A percentile compares a stretch with the other conserved stretches of the same genome.
Conservation (phyloP, 2,888 invertebrate species). For the Aethes cnicana region DNA sequence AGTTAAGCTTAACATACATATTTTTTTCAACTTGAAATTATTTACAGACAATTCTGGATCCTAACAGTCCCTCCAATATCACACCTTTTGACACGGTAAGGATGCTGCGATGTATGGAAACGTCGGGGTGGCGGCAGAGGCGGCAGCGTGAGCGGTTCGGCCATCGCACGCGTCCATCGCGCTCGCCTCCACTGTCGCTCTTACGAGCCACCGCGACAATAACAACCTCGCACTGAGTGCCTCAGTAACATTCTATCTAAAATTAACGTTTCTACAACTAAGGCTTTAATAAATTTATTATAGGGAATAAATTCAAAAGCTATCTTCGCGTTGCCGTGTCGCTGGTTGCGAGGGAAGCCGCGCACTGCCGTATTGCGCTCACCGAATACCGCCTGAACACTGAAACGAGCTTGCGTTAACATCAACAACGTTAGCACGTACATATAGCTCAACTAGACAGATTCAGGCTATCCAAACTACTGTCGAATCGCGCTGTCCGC, state of each 20-base stretch:
- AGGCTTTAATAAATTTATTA: conserved; percentile 22
- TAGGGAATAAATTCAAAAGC: conserved; percentile 23
- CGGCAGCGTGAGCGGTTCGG: conserved; percentile 70
- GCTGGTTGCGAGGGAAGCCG: conserved; percentile 36
- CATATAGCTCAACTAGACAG: conserved; percentile 23
- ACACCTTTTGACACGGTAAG: conserved; percentile 72
- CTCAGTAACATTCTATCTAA: conserved; percentile 13
- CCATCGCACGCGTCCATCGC: conserved; percentile 75
- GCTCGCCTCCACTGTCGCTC: conserved; percentile 44
- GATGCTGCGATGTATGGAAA: conserved; percentile 64
- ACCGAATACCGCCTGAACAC: conserved; percentile 31
- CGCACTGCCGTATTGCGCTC: conserved; percentile 51
- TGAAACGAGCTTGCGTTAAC: conserved; percentile 18
- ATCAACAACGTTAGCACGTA: conserved; percentile 23
- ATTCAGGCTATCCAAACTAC: conserved; percentile 29
- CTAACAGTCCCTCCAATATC: conserved; percentile 11
- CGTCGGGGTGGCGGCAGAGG: conserved; percentile 67
- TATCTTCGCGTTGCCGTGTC: conserved; percentile 17
- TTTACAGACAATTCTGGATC: too few species aligned
- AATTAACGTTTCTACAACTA: not conserved
- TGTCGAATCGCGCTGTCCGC: conserved; percentile 1
- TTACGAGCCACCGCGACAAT: conserved; percentile 37
- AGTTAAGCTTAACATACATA: too few species aligned
- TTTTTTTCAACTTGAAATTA: too few species aligned
- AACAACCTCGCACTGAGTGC: conserved; percentile 16